Percentiles rank a stretch among this genome's conserved stretches.
Evolutionary conservation across 2,797 vertebrate species (phyloP).

Genomic region (Prunella strophiata): DNA sequence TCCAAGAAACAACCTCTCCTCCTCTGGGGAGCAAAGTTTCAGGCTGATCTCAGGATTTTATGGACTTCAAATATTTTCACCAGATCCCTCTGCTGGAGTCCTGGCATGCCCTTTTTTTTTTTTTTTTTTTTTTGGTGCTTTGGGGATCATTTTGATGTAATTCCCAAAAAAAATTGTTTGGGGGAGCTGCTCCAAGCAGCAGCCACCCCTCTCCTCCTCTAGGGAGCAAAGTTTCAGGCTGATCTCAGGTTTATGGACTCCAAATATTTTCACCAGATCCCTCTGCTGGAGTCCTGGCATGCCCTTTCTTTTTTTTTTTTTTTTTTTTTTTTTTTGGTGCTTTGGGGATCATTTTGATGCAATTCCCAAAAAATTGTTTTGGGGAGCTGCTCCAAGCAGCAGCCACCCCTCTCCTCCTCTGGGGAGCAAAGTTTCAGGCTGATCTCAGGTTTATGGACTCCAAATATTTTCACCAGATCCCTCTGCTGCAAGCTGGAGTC

Average conservation of each 20-base stretch:
- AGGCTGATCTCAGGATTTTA: not conserved
- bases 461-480: accelerated
- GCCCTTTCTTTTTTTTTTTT: not conserved
- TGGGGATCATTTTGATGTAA: not conserved
- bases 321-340: too few relatives aligned
- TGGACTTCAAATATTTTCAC: accelerated
- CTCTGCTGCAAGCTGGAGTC: too few relatives aligned
- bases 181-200: not conserved
- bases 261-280: accelerated
- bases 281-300: too few relatives aligned
- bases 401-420: not conserved
- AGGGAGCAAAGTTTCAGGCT: not conserved
- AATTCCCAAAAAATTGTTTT: not conserved
- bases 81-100: not conserved
- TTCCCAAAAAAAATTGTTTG: not conserved
- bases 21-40: not conserved
- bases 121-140: not conserved
- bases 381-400: not conserved
- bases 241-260: not conserved
- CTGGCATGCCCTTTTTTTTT: not conserved
- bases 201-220: not conserved
- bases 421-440: not conserved
- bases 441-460: not conserved
- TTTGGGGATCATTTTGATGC: not conserved
- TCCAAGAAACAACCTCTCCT: accelerated